Evolutionary conservation across 2,888 invertebrate genomes (phyloP), one percentile per base, ranked within the genome.

Genomic region (Drosophila testacea): DNA sequence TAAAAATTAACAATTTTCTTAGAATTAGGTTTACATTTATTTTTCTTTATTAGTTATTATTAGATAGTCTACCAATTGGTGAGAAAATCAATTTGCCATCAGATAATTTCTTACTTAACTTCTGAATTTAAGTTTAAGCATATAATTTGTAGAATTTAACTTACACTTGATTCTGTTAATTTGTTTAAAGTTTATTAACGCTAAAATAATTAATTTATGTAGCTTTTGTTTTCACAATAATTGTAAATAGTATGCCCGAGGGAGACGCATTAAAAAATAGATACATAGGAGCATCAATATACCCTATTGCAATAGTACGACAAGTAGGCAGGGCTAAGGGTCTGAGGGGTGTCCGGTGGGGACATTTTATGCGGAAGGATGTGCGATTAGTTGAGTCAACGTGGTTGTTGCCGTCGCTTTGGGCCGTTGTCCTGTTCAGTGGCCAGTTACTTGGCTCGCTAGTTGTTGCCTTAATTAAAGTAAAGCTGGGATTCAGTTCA

Each of bases 381-480:
- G 88, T 88, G 86, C 83, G 88, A 84, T 84, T 84, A 83, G 88
- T 88, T 84, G 86, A 84, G 83, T 80, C 85, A 87, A 83, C 80
- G 85, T 79, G 66, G 61, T 52, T 32, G 57, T 65, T 39, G 70
- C 57, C 42, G 42, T 59, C 64, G 71, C 71, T 56, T 50, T 62
- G 73, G 63, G 73, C 73, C 59, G 42, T 48, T 51, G 65, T 72
- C 67, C 52, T 73, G 66, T 76, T 81, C 66, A 73, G 76, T 76
- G 81, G 81, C 83, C 79, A 67, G 76, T 72, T 81, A 68, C 77
- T 81, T 81, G 81, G 71, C 84, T 83, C 69, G 72, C 81, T 87
- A 72, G 85, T 80, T 86, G 89, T 84, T 87, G 87, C 83, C 88
- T 84, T 86, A 86, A 86, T 86, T 86, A 86, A 86, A 86, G 89